phyloP scores from a whole-genome alignment of 2,113 vertebrate species.

The Turdus rufiventris region DNA sequence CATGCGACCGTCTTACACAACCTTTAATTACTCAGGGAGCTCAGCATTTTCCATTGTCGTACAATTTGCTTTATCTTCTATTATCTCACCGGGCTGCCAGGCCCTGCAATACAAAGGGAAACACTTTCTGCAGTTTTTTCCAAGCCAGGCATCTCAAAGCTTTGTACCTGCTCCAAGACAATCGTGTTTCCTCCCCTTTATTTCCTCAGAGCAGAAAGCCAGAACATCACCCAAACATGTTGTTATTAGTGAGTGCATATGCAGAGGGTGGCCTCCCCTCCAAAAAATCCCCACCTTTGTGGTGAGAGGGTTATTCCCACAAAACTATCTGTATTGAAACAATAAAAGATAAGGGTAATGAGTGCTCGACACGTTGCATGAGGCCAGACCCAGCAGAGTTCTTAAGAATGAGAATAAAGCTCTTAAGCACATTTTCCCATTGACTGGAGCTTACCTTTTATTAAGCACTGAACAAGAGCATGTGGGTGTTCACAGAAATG shows the following conservation, averaged over 20 bases:
- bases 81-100: neutral
- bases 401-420: constrained; percentile 35
- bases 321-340: neutral
- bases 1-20: constrained; percentile 8
- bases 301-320: neutral
- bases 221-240: neutral
- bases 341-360: neutral
- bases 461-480: neutral
- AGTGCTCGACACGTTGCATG: neutral
- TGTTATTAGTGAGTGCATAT: neutral
- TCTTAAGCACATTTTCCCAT: constrained; percentile 49
- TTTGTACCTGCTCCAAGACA: neutral
- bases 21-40: constrained; percentile 5
- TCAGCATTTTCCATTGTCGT: neutral
- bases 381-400: neutral
- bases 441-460: constrained; percentile 45
- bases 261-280: neutral
- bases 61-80: constrained; percentile 28
- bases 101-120: constrained; percentile 29
- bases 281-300: neutral
- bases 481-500: neutral
- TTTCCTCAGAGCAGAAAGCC: neutral
- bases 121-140: neutral
- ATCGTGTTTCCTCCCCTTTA: neutral
- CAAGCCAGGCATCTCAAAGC: neutral